Base-by-base conservation (phyloP, 1,140 invertebrate genomes). In the Hormaphis cornu region DNA sequence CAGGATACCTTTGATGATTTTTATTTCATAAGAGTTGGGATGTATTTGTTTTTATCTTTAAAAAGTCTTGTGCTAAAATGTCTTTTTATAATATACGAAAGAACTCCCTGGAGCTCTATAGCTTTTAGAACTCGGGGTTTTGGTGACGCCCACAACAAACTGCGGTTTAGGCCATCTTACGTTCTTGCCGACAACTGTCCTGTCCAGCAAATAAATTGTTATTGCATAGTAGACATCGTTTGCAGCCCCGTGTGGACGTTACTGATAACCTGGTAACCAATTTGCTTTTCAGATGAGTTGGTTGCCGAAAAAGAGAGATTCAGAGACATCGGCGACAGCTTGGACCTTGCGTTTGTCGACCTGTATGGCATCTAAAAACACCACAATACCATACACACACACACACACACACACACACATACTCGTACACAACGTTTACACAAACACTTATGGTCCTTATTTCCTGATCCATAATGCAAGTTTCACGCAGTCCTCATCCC, bases 251-350 rank as follows among this genome's bases (percentile, higher is more conserved):
- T 10, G 4, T 28, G 26, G 22, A 35, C 3, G 16, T 63, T 59
- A 59, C 16, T 63, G 46, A 33, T 53, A n/a, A 37, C 42, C 42
- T 40, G n/a, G n/a, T 54, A 54, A 71, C 20, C 28, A 54, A 58
- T 72, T 72, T 66, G 28, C 46, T 52, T 83, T 88, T 75, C 88
- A 98, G 96, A 99, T 88, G 96, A 99, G 81, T 87, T 98, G 82
- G 91, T 98, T 77, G 87, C 88, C 77, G 95, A 98, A 81, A 98
- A 98, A 86, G 95, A 98, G 83, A 95, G 95, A 80, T 99, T 97
- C 90, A 98, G 98, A 85, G 88, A 92, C 80, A 97, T 99, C 82
- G 95, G 93, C 80, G 96, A 98, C 84, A 96, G 98, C 81, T 85
- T 99, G 85, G 96, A 98, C 83, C 89, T 88, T 77, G 96, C 96